Evolutionary conservation across 2,113 vertebrate genomes (phyloP), one percentile per base, ranked within the genome.

Genomic region (Oreotrochilus melanogaster): DNA sequence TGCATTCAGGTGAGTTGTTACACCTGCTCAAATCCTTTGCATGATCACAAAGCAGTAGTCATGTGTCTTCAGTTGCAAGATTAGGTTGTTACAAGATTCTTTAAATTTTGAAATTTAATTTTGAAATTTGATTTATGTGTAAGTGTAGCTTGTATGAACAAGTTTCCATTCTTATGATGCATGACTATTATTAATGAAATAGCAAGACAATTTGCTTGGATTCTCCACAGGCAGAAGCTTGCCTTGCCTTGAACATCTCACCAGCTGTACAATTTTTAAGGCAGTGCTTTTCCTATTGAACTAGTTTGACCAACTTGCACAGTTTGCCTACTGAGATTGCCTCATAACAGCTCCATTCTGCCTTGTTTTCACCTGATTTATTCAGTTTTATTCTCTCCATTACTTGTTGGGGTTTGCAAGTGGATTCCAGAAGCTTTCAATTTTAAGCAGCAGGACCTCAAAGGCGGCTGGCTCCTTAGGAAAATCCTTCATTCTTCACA

Each of bases 371-470:
- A 90, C 86, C 88, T 89, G 89, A 94, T 89, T 92, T 93, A 67
- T 96, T 95, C 74, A 14, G 23, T 92, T 81, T 21, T 21, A 0
- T n/a, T 74, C 78, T 72, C n/a, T 65, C 24, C 67, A 11, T 31
- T 80, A 72, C 75, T 96, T 91, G 91, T 96, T 90, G 92, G 88
- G 90, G 48, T 95, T 96, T 91, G 62, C 64, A 73, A 74, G 86
- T 83, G 2, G 0, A 61, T 88, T 91, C 51, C 62, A 89, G 91
- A 90, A 97, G 95, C 82, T 95, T 97, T 97, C 96, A 28, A 97
- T 98, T 97, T 97, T 91, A 94, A 98, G 78, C 97, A 97, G 96
- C 94, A 62, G 97, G 97, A 72, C 23, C 23, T 74, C 62, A 92
- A 93, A 72, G 78, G 93, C 88, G 85, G 80, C 92, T 97, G 85